Evolutionary conservation across 35 echinoderm and acorn worm species (phyloP).

Genomic region (Patiria miniata): DNA sequence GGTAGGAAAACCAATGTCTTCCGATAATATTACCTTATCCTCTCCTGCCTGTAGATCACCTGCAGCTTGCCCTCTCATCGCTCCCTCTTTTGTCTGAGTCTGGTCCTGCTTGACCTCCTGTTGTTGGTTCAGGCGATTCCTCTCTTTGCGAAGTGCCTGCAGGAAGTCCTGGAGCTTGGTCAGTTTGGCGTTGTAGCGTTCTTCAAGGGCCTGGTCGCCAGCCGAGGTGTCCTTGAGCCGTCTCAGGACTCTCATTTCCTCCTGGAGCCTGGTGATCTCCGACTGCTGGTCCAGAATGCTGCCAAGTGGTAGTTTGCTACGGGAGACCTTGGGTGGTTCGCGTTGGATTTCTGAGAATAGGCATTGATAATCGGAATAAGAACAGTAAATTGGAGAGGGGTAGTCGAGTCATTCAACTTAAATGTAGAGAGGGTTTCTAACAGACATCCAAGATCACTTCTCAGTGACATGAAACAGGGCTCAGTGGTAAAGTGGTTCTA

Average conservation of each 20-base stretch:
- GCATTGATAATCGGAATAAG: neutral
- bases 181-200: conserved; percentile 25
- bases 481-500: too few species aligned
- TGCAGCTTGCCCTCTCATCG: neutral
- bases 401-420: neutral
- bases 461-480: too few species aligned
- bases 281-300: conserved; percentile 37
- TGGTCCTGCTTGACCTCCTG: neutral
- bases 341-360: neutral
- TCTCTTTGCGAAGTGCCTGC: conserved; percentile 3
- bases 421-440: too few species aligned
- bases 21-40: neutral
- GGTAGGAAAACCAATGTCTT: too few species aligned
- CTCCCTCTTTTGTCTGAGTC: neutral
- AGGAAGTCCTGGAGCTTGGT: conserved; percentile 21
- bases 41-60: neutral
- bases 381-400: neutral
- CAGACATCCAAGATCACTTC: too few species aligned
- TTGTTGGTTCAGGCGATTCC: neutral
- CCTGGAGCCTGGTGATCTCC: conserved; percentile 22
- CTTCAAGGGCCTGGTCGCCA: conserved; percentile 3
- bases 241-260: conserved; percentile 26
- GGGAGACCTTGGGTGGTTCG: neutral
- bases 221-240: neutral
- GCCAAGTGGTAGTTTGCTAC: neutral